These are phyloP conservation scores for Clarias macrocephalus DNA, from an alignment of 2,113 vertebrate species.

Conservation along the genomic window DNA sequence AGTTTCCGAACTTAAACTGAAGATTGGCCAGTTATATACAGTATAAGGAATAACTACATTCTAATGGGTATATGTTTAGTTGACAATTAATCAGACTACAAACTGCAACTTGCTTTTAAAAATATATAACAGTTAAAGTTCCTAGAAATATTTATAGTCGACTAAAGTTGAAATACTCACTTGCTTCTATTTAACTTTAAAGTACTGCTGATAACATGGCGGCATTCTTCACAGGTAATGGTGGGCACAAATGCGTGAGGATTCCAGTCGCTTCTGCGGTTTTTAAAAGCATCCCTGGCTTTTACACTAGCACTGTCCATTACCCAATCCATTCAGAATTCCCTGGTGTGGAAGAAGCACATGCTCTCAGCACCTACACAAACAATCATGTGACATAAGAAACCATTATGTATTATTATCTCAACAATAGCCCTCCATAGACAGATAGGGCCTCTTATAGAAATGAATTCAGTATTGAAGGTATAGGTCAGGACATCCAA, in stretches of 20 bases:
- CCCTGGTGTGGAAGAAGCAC: neutral
- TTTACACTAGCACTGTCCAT: constrained; percentile 16
- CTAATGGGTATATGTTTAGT: neutral
- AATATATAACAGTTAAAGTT: neutral
- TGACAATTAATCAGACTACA: neutral
- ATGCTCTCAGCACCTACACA: neutral
- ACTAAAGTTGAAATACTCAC: neutral
- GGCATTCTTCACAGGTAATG: neutral
- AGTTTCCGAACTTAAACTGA: neutral
- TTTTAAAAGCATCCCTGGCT: neutral
- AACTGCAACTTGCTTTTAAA: neutral
- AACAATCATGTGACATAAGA: constrained; percentile 26
- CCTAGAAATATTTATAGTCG: neutral
- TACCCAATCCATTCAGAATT: constrained; percentile 30
- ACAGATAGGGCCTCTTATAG: neutral
- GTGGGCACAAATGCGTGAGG: neutral
- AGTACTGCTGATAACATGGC: neutral
- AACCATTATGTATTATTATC: constrained; percentile 30
- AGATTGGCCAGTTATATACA: neutral
- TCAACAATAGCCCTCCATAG: neutral
- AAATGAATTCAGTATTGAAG: constrained; percentile 14
- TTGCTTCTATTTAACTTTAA: neutral
- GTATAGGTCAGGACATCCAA: neutral
- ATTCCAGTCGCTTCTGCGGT: neutral
- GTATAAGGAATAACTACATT: too few relatives aligned